phyloP scores from a whole-genome alignment of 2,113 vertebrate genomes.

The Nymphicus hollandicus region DNA sequence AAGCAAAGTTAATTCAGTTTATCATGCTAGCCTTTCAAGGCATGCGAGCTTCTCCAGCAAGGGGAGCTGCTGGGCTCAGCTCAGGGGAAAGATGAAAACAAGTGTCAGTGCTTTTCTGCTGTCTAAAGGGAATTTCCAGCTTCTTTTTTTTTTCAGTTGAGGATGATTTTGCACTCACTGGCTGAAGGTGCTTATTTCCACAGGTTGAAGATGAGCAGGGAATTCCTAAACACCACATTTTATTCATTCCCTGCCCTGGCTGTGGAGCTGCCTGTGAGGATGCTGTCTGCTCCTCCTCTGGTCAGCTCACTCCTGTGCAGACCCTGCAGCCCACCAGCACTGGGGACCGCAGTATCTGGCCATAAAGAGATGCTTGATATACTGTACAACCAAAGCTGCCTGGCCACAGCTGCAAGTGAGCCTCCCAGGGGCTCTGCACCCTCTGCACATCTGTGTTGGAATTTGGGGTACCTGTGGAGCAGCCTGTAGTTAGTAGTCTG shows the following conservation, averaged over 20 bases:
- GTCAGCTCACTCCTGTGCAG: not conserved
- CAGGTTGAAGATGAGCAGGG: not conserved
- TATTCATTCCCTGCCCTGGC: accelerated
- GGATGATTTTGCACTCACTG: not conserved
- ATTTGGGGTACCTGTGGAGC: not conserved
- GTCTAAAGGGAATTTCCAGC: not conserved
- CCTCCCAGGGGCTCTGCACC: not conserved
- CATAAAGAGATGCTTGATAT: not conserved
- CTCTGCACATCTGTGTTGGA: not conserved
- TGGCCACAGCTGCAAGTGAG: not conserved
- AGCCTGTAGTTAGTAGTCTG: not conserved
- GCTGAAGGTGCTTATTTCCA: not conserved
- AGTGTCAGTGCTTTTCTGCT: not conserved
- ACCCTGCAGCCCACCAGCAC: not conserved
- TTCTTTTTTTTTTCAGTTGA: not conserved
- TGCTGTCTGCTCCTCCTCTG: not conserved
- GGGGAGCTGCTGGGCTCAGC: not conserved
- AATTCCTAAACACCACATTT: not conserved
- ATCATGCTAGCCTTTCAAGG: not conserved
- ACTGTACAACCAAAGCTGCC: not conserved
- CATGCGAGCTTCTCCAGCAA: not conserved
- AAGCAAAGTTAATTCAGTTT: not conserved
- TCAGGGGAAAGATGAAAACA: not conserved
- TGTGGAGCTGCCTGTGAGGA: not conserved
- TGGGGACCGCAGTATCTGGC: accelerated